Percentiles rank a stretch among this genome's conserved stretches.
These are phyloP conservation scores for Psilopogon haemacephalus DNA, from an alignment of 2,113 vertebrate genomes.

Conservation along the genomic window DNA sequence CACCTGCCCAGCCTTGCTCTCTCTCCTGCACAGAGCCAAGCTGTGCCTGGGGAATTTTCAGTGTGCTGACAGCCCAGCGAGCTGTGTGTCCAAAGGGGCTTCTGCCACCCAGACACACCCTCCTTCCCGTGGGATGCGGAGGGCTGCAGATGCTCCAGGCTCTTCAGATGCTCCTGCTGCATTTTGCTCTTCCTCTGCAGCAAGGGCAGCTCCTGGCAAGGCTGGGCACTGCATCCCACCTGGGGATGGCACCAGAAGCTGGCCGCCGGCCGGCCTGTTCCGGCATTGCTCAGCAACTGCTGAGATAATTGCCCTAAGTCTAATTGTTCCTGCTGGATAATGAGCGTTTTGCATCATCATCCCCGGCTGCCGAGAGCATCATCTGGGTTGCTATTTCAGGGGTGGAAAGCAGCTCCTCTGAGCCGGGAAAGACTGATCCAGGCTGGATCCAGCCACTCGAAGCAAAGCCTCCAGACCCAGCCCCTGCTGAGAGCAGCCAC, in stretches of 20 bases:
- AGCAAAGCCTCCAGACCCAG: fast-evolving
- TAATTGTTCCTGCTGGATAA: conserved; percentile 71
- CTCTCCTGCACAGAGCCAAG: fast-evolving
- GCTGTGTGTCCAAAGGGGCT: not conserved
- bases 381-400: conserved; percentile 59
- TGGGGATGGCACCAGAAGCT: not conserved
- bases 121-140: not conserved
- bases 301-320: conserved; percentile 63
- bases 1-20: not conserved
- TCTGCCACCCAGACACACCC: fast-evolving
- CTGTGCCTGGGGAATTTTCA: not conserved
- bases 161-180: not conserved
- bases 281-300: conserved; percentile 18
- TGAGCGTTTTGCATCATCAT: conserved; percentile 30
- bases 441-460: not conserved
- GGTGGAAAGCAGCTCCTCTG: not conserved
- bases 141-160: not conserved
- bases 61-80: not conserved
- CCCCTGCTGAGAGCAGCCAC: fast-evolving
- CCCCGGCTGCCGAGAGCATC: conserved; percentile 32
- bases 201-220: not conserved
- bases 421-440: not conserved
- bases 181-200: not conserved
- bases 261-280: not conserved
- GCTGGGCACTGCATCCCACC: not conserved